Conservation (phyloP, 2,888 invertebrate genomes). For the Eupithecia exiguata region DNA sequence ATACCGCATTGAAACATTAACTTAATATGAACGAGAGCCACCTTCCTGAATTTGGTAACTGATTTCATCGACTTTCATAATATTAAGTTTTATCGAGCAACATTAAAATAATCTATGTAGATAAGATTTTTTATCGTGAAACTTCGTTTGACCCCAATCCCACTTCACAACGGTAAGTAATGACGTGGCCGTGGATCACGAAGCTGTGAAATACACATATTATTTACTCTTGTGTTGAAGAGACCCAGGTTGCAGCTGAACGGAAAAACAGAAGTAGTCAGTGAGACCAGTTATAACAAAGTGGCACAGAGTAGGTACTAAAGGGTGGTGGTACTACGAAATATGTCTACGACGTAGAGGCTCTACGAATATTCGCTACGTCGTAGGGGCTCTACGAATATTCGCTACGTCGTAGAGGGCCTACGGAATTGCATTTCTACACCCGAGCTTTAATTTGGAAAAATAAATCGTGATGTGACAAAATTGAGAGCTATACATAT, state of each 20-base stretch:
- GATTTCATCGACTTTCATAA: slow-evolving; percentile 13
- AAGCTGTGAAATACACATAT: too few species aligned
- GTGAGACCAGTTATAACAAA: background rate
- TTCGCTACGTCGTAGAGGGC: background rate
- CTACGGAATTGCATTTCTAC: background rate
- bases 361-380: slow-evolving; percentile 17
- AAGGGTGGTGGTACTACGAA: background rate
- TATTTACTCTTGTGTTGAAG: too few species aligned
- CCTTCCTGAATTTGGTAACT: slow-evolving; percentile 20
- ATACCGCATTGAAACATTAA: slow-evolving; percentile 28
- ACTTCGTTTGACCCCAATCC: background rate
- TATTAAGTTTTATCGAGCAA: background rate
- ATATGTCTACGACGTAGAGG: slow-evolving; percentile 43
- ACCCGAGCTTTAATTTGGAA: too few species aligned
- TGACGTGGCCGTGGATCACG: too few species aligned
- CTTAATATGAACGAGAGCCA: slow-evolving; percentile 17
- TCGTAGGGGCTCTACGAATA: background rate
- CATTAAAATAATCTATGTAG: background rate
- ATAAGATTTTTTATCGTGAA: background rate
- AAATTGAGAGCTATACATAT: too few species aligned
- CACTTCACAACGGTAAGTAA: too few species aligned
- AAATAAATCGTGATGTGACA: too few species aligned
- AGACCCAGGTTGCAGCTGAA: too few species aligned
- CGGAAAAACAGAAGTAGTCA: background rate
- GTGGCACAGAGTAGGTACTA: background rate